These are phyloP conservation scores for Masnerella sp. DNA, from an alignment of 2,888 invertebrate genomes.

Conservation along the genomic window DNA sequence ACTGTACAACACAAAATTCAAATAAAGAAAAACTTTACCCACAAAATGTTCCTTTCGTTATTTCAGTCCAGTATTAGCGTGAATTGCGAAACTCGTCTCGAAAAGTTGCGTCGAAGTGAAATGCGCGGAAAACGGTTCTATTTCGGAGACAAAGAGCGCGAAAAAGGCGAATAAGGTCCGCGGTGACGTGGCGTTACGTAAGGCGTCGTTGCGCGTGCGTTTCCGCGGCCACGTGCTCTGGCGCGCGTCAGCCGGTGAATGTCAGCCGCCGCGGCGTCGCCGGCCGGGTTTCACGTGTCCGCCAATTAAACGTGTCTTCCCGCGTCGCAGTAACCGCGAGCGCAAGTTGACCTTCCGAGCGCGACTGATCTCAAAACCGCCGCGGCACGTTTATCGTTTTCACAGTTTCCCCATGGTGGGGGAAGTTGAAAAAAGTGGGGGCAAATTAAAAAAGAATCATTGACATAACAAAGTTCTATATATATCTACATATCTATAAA, in stretches of 20 bases:
- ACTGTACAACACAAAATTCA: too few relatives aligned
- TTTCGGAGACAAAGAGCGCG: constrained; percentile 27
- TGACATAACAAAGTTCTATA: too few relatives aligned
- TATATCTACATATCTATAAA: too few relatives aligned
- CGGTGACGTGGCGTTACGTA: constrained; percentile 60
- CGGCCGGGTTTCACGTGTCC: constrained; percentile 56
- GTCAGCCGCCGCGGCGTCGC: constrained; percentile 55
- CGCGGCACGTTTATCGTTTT: too few relatives aligned
- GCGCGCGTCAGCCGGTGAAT: constrained; percentile 61
- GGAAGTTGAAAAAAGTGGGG: too few relatives aligned
- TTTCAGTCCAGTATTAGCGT: too few relatives aligned
- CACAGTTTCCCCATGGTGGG: too few relatives aligned
- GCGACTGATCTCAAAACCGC: constrained; percentile 13
- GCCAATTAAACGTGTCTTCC: constrained; percentile 57
- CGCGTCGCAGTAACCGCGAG: constrained; percentile 21
- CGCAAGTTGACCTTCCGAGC: constrained; percentile 31
- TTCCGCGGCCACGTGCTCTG: constrained; percentile 64
- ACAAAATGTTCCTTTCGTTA: too few relatives aligned
- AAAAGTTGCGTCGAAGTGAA: too few relatives aligned
- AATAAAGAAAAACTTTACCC: too few relatives aligned
- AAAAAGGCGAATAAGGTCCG: constrained; percentile 9
- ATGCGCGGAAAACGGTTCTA: constrained; percentile 7
- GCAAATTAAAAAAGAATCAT: too few relatives aligned
- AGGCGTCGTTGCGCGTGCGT: constrained; percentile 62
- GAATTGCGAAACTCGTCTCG: too few relatives aligned